phyloP scores from a whole-genome alignment of 2,888 invertebrate species.

The Corbicula japonica region DNA sequence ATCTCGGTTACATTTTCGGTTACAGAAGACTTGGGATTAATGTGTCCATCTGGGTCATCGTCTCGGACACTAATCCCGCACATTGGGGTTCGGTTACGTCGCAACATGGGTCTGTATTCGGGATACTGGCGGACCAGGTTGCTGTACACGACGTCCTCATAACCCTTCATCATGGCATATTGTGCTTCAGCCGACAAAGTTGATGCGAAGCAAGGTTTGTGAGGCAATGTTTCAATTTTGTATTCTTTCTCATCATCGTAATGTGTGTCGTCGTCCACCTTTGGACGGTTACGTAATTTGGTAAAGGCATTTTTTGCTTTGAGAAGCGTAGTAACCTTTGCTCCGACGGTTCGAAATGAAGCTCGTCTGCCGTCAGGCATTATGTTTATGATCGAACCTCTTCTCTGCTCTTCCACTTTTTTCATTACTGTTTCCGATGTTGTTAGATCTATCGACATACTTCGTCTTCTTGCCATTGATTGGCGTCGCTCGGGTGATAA shows the following conservation, averaged over 20 bases:
- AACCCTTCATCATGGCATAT: conserved; percentile 84
- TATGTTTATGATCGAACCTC: conserved; percentile 7
- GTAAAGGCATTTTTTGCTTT: conserved; percentile 68
- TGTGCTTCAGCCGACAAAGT: conserved; percentile 83
- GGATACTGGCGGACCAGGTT: conserved; percentile 71
- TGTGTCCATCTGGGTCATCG: too few relatives aligned
- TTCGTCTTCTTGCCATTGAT: background rate
- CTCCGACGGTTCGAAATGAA: conserved; percentile 63
- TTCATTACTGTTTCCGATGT: conserved; percentile 15
- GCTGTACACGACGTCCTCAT: conserved; percentile 81
- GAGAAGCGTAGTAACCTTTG: conserved; percentile 63
- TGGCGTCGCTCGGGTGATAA: background rate
- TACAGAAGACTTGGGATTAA: too few relatives aligned
- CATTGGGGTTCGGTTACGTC: conserved; percentile 74
- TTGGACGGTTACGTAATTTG: conserved; percentile 22
- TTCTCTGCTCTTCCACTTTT: background rate
- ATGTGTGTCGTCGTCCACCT: conserved; percentile 33
- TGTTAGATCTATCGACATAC: conserved; percentile 9
- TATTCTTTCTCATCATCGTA: conserved; percentile 56
- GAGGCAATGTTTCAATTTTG: conserved; percentile 76
- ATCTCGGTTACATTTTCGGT: background rate
- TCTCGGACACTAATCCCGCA: conserved; percentile 5
- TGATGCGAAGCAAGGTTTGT: conserved; percentile 80
- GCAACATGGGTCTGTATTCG: conserved; percentile 66
- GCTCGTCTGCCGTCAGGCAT: conserved; percentile 12